Evolutionary conservation across 2,888 invertebrate genomes (phyloP), one percentile per base, ranked within the genome.

Genomic region (Lycophotia porphyrea): DNA sequence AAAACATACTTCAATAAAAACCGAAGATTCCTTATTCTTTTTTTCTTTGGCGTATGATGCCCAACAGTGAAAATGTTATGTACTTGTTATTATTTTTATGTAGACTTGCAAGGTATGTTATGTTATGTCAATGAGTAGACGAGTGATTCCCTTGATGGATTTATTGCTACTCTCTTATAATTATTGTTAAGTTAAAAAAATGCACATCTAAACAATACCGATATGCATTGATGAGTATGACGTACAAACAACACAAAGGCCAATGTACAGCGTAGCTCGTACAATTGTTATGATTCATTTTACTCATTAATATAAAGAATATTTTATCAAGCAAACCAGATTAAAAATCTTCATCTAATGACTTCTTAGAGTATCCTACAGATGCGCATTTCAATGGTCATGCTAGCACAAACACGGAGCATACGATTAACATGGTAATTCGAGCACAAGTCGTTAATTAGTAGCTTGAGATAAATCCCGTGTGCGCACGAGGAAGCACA

Each of bases 391-490:
- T 27, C 9, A 58, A 63, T 42, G 31, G 18, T 24, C 13, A 44
- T 15, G 82, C 64, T 77, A 78, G 84, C 80, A 88, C 85, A 88
- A 88, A 88, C 86, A 88, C 78, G 81, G 89, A 88, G 88, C 88
- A 87, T 87, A 85, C 90, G 89, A 92, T 92, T 90, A 91, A 90
- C 90, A 92, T 91, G 92, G 93, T 92, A 93, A 93, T 92, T 91
- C 85, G 90, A 93, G 89, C 90, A 91, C 88, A 92, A 91, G 90
- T 89, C 90, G 78, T 91, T 94, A 94, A 95, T 95, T 93, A 95
- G 92, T 91, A 89, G 89, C 90, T 91, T 83, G 88, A 90, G 90
- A 90, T 89, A 89, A 90, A 90, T 84, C 88, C 84, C 71, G 72
- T 84, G 70, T 84, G 55, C 76, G 75, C 74, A 77, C 76, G 64